These are phyloP conservation scores for Tethea ocularis DNA, from an alignment of 2,888 invertebrate species.

Conservation along the genomic window DNA sequence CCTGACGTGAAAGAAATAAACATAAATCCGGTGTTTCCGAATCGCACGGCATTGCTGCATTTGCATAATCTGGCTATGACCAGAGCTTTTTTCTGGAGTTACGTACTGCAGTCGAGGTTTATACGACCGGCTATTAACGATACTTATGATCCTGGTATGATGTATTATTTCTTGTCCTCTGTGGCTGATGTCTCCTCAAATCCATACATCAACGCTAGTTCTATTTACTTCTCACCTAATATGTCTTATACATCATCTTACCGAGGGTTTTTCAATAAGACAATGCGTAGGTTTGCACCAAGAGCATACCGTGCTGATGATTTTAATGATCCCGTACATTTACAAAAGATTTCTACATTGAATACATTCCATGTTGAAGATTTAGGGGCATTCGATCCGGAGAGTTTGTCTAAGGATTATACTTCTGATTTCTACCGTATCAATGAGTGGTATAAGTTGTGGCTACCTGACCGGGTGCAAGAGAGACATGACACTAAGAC, in stretches of 20 bases:
- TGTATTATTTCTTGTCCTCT: slow-evolving; percentile 97
- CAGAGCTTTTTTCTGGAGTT: slow-evolving; percentile 98
- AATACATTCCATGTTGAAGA: slow-evolving; percentile 95
- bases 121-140: slow-evolving; percentile 95
- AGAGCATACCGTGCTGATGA: slow-evolving; percentile 95
- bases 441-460: slow-evolving; percentile 96
- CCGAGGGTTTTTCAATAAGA: slow-evolving; percentile 97
- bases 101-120: slow-evolving; percentile 94
- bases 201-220: slow-evolving; percentile 95
- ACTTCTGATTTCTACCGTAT: slow-evolving; percentile 95
- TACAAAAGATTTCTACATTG: slow-evolving; percentile 95
- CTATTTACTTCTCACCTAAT: slow-evolving; percentile 97
- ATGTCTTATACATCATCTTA: slow-evolving; percentile 97
- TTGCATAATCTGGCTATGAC: slow-evolving; percentile 98
- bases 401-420: slow-evolving; percentile 93
- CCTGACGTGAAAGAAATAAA: slow-evolving; percentile 97
- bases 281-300: slow-evolving; percentile 96
- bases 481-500: slow-evolving; percentile 95
- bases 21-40: slow-evolving; percentile 96
- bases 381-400: slow-evolving; percentile 92
- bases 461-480: slow-evolving; percentile 94
- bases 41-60: slow-evolving; percentile 96
- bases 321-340: slow-evolving; percentile 97
- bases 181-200: slow-evolving; percentile 98
- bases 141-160: slow-evolving; percentile 98